Evolutionary conservation across 2,113 vertebrate genomes (phyloP), one percentile per base, ranked within the genome.

Genomic region (Hepsetus odoe): DNA sequence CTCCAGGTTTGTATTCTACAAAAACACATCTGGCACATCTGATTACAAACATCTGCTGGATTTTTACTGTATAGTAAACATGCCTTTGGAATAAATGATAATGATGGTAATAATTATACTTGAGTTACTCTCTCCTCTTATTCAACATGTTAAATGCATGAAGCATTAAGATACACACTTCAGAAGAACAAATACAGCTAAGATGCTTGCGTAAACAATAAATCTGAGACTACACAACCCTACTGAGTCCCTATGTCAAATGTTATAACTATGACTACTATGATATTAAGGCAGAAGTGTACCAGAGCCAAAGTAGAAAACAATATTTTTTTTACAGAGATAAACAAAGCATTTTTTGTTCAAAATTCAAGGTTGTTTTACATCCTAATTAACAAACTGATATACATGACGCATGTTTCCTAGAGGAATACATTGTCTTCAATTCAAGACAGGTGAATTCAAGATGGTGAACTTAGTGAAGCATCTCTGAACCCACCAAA

Each of bases 401-500:
- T 8, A 0, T 38, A 5, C 16, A 5, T 4, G 5, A 33, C 20
- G 40, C 16, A 18, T 16, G n/a, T 12, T 46, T 32, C 40, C n/a
- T 61, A 9, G 8, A 30, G 0, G 0, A 35, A 14, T n/a, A 49
- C 61, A 32, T 12, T 28, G 16, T 13, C 22, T 10, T 49, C 9
- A 4, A 35, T 51, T 51, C 18, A 11, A 5, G n/a, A 64, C 58
- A 74, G 72, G 20, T 65, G n/a, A 71, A 59, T 46, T 62, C 38
- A 51, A 42, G 42, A 56, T 6, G 1, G 46, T 22, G n/a, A 26
- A 58, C 11, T 69, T 26, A 69, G 40, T 40, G 66, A 32, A 46
- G 65, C 16, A 24, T 22, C 32, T n/a, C 10, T 4, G 46, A 64
- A n/a, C 26, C 7, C 32, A 38, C 61, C 38, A 65, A 38, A 65